Evolutionary conservation across 2,797 vertebrate species (phyloP).

Genomic region (Thalassophryne amazonica): DNA sequence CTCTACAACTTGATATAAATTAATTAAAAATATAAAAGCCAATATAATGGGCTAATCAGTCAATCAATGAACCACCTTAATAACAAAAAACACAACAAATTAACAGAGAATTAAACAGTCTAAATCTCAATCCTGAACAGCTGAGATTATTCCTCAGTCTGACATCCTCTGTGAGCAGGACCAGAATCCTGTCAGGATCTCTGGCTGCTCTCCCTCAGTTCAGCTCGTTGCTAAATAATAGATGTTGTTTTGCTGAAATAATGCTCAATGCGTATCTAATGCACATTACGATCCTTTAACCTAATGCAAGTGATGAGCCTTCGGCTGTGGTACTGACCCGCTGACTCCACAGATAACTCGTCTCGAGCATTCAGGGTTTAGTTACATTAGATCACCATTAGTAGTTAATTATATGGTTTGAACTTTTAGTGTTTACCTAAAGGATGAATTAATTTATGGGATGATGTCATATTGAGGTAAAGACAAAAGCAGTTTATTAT

Average conservation of each 20-base stretch:
- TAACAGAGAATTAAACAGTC: background rate
- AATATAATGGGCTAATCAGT: too few relatives aligned
- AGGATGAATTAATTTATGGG: background rate
- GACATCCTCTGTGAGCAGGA: conserved; percentile 30
- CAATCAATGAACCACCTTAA: too few relatives aligned
- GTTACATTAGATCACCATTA: conserved; percentile 11
- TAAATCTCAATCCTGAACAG: background rate
- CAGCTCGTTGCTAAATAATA: conserved; percentile 70
- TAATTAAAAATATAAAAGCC: too few relatives aligned
- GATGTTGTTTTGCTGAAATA: conserved; percentile 70
- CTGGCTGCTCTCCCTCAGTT: conserved; percentile 28
- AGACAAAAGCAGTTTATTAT: background rate
- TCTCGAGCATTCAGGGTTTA: conserved; percentile 29
- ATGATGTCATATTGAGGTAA: background rate
- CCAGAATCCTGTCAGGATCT: conserved; percentile 27
- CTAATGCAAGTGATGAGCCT: conserved; percentile 55
- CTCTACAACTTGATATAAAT: too few relatives aligned
- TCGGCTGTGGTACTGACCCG: conserved; percentile 5
- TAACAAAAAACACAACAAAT: too few relatives aligned
- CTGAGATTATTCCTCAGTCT: background rate
- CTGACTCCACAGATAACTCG: conserved; percentile 42
- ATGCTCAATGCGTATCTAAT: conserved; percentile 54
- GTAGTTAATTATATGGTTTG: conserved; percentile 14
- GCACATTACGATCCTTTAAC: conserved; percentile 70
- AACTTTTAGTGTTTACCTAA: background rate